Conservation (phyloP, 2,113 vertebrate genomes). For the Hippocampus comes region DNA sequence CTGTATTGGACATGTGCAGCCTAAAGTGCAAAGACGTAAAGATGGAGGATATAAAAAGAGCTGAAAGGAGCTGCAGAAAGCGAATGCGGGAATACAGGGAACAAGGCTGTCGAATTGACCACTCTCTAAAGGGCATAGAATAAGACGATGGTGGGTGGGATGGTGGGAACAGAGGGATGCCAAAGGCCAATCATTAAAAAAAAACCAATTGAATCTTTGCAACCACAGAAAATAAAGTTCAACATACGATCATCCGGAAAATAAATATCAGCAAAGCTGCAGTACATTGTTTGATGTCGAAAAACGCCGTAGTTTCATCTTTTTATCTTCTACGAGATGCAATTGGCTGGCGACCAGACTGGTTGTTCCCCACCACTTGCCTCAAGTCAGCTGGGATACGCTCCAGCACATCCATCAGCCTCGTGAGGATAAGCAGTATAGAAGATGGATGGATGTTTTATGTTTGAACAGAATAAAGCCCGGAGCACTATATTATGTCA, state of each 20-base stretch:
- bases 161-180: neutral
- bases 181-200: conserved; percentile 10
- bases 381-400: too few species aligned
- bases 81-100: neutral
- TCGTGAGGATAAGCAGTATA: too few species aligned
- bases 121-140: conserved; percentile 2
- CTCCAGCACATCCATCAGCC: too few species aligned
- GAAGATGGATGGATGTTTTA: too few species aligned
- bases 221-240: neutral
- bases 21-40: conserved; percentile 7
- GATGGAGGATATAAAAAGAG: conserved; percentile 6
- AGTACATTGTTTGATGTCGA: neutral
- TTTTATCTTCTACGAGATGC: too few species aligned
- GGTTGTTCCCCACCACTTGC: too few species aligned
- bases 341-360: too few species aligned
- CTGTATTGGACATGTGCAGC: neutral
- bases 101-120: conserved; percentile 8
- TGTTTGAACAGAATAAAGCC: too few species aligned
- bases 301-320: neutral
- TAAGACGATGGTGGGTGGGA: neutral
- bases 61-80: neutral
- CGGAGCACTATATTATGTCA: too few species aligned
- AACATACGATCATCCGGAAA: neutral
- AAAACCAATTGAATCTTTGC: neutral
- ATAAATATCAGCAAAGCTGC: neutral